Evolutionary conservation across 1,140 invertebrate species (phyloP).

Genomic region (Bombus consobrinus): DNA sequence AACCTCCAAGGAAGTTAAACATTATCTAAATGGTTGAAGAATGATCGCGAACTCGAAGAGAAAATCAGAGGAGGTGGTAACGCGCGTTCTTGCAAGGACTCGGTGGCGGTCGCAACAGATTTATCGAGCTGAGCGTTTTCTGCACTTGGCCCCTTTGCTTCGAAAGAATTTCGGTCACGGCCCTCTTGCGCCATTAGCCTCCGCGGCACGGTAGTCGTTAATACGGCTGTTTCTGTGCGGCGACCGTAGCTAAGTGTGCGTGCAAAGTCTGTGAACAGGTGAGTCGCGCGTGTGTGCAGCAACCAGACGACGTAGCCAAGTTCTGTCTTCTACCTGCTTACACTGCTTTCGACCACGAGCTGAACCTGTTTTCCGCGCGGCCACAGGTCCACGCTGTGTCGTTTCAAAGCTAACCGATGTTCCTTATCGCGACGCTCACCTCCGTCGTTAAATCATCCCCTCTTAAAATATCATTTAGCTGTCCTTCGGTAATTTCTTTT

Average conservation of each 20-base stretch:
- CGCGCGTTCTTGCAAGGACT: conserved; percentile 13
- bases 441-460: background rate
- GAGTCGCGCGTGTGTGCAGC: background rate
- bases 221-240: conserved; percentile 31
- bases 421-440: conserved; percentile 1
- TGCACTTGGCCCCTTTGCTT: conserved; percentile 80
- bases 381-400: conserved; percentile 50
- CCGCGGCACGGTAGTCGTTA: conserved; percentile 44
- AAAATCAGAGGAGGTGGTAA: background rate
- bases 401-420: conserved; percentile 42
- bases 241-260: background rate
- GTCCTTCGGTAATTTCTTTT: background rate
- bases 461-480: background rate
- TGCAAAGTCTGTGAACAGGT: conserved; percentile 17
- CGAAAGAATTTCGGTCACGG: conserved; percentile 81
- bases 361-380: conserved; percentile 56
- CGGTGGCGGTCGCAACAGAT: conserved; percentile 40
- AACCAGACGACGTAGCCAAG: conserved; percentile 12
- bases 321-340: conserved; percentile 56
- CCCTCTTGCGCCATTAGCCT: conserved; percentile 73
- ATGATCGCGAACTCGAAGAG: background rate
- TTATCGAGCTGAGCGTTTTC: conserved; percentile 58
- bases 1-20: background rate
- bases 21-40: background rate
- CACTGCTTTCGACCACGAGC: conserved; percentile 55